Evolutionary conservation across 2,797 vertebrate species (phyloP).

Genomic region (Microhierax caerulescens): DNA sequence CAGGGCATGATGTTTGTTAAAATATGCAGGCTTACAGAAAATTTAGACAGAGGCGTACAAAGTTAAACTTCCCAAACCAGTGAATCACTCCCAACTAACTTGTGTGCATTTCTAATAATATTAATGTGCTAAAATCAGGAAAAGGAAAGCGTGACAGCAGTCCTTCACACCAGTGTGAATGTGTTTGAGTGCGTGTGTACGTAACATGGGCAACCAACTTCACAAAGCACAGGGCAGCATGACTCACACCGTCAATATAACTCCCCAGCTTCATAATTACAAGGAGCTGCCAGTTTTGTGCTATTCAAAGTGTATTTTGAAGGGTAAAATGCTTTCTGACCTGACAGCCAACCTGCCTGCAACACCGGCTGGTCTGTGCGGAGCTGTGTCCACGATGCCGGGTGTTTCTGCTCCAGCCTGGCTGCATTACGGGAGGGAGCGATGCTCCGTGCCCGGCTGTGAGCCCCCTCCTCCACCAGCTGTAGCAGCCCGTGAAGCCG

Average conservation of each 20-base stretch:
- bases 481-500: rapidly evolving
- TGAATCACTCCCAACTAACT: neutral
- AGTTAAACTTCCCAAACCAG: neutral
- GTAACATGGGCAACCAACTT: neutral
- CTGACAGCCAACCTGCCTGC: neutral
- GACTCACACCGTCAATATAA: neutral
- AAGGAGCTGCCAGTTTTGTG: neutral
- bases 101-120: neutral
- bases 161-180: neutral
- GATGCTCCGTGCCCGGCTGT: neutral
- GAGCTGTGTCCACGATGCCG: rapidly evolving
- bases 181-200: neutral
- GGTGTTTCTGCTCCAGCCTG: neutral
- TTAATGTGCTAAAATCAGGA: neutral
- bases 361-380: rapidly evolving
- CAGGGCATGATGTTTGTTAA: neutral
- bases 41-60: neutral
- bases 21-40: neutral
- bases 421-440: neutral
- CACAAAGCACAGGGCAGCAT: neutral
- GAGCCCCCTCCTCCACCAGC: neutral
- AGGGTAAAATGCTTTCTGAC: neutral
- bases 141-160: neutral
- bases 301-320: neutral
- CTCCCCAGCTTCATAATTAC: neutral